Evolutionary conservation across 2,113 vertebrate species (phyloP), one percentile per base, ranked within the genome.

Genomic region (Platanista minor): DNA sequence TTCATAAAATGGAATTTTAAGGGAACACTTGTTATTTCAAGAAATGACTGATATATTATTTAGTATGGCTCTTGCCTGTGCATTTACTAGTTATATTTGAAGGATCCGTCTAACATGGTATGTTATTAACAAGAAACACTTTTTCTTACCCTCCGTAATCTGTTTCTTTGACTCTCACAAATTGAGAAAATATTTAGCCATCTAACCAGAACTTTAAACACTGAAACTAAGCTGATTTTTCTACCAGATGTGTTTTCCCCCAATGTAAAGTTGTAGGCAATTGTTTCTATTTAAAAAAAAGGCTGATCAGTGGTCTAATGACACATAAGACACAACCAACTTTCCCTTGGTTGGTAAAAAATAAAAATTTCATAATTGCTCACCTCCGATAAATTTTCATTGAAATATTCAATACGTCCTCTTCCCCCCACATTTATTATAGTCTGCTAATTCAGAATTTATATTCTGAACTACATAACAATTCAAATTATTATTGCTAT

Each of bases 1-100:
- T 98, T 98, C 95, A 97, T 98, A 97, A 98, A 98, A 97, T 39
- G 49, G 4, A 67, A 69, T 93, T 98, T 98, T 96, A 96, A 98
- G 74, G 91, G 59, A 98, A 52, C 12, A 97, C 36, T 97, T 98
- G 87, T 84, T 97, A 96, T 98, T 98, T 98, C 92, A 96, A 97
- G 96, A 95, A 66, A 29, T 62, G 0, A 96, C 81, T 95, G 61
- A 88, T 95, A 97, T 3, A 66, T 90, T 92, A 87, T 91, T 96
- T 96, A 94, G 29, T 6, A 59, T 52, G 71, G 74, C 31, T 97
- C 62, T 66, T 96, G 83, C 39, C 23, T 80, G 92, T 69, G 10
- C 3, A 59, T 81, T 83, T 98, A 91, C 90, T 90, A 59, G 82
- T 96, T 95, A 91, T 84, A 97, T 94, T 77, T 81, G 71, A 97